phyloP scores from a whole-genome alignment of 2,888 invertebrate genomes.

The Anthoptus insignis region DNA sequence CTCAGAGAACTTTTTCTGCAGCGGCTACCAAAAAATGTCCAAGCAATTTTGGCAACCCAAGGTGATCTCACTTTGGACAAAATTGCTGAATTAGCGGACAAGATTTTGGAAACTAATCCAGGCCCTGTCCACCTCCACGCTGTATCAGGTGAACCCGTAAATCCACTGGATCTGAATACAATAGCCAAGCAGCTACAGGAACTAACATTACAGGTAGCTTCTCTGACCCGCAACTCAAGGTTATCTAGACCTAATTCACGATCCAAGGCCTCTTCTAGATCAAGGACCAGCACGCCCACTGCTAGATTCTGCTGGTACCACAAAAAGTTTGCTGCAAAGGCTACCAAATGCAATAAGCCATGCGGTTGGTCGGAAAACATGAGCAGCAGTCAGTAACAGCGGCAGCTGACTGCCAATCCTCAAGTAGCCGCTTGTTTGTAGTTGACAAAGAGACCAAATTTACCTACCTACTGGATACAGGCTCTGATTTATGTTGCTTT shows the following conservation, averaged over 20 bases:
- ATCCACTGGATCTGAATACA: neutral
- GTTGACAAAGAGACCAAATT: too few species aligned
- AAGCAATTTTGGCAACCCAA: conserved; percentile 29
- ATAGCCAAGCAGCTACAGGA: neutral
- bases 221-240: neutral
- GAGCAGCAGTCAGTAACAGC: neutral
- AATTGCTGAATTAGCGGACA: conserved; percentile 30
- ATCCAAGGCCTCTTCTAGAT: neutral
- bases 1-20: neutral
- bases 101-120: conserved; percentile 15
- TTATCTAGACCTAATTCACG: neutral
- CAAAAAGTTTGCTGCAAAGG: conserved; percentile 19
- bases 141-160: neutral
- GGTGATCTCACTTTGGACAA: conserved; percentile 32
- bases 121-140: neutral
- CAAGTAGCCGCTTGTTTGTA: conserved; percentile 10
- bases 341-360: conserved; percentile 23
- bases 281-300: neutral
- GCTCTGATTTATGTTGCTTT: conserved; percentile 41
- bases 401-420: neutral
- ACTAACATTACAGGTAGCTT: conserved; percentile 8
- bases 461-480: conserved; percentile 26
- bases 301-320: conserved; percentile 31
- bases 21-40: conserved; percentile 20
- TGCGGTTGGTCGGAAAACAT: conserved; percentile 12